Evolutionary conservation across 2,888 invertebrate species (phyloP), one percentile per base, ranked within the genome.

Genomic region (Seira ritae): DNA sequence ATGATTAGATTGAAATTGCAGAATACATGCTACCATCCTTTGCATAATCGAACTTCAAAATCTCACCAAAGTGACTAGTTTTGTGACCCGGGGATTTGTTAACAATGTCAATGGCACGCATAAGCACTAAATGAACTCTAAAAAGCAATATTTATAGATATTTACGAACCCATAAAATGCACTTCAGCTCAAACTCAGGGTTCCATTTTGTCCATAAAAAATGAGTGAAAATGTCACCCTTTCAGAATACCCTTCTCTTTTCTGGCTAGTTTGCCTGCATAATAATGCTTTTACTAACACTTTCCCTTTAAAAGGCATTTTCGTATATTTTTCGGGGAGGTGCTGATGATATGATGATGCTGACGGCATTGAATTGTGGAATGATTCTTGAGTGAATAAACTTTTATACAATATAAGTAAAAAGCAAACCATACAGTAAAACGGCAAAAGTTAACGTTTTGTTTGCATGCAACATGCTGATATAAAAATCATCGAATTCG

Each of bases 401-500:
- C n/a, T 67, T 67, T 67, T 22, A 67, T 23, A 67, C n/a, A n/a
- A n/a, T n/a, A 67, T 19, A 62, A 62, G 62, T 8, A 19, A n/a
- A 62, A 42, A 42, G 42, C 12, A 12, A 42, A 12, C 42, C 6
- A 42, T 6, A 42, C 42, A 8, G n/a, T n/a, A n/a, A n/a, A n/a
- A n/a, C n/a, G n/a, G n/a, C 42, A 42, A 12, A 8, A 8, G 6
- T 42, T 42, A 42, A 42, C 42, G 6, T 42, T 42, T 4, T 24
- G 8, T 2, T 77, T 42, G 65, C 78, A 66, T 78, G 78, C 78
- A 78, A 78, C 70, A 78, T 78, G 78, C 77, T 70, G 77, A 77
- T 69, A 69, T 10, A 67, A 2, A 50, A 4, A 46, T 42, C 42
- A 24, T 17, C 8, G n/a, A 20, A 22, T 19, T 62, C 22, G 22